Conservation (phyloP, 2,113 vertebrate species). For the Protobothrops mucrosquamatus region DNA sequence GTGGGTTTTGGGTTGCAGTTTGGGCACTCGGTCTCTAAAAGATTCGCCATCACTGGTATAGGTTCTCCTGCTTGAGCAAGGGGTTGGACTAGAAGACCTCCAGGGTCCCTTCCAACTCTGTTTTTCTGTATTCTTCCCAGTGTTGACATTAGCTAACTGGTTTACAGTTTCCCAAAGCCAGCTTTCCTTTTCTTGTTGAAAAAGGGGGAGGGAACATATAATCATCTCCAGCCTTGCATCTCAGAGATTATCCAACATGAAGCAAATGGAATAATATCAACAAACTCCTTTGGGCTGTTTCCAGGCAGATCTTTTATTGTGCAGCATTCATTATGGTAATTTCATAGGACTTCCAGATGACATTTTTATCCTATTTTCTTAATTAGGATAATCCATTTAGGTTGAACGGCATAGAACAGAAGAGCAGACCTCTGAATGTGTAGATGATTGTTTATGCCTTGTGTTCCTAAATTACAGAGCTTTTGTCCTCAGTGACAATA, state of each 20-base stretch:
- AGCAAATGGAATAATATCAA: not conserved
- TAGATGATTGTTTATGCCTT: not conserved
- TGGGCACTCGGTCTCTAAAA: too few species aligned
- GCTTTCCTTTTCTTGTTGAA: not conserved
- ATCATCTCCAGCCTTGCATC: not conserved
- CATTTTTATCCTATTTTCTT: not conserved
- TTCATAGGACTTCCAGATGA: not conserved
- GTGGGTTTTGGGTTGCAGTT: too few species aligned
- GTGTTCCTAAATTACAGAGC: not conserved
- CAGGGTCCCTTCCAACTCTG: not conserved
- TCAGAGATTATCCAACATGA: not conserved
- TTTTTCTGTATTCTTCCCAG: not conserved
- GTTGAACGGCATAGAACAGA: not conserved
- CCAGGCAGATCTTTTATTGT: not conserved
- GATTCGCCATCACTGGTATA: too few species aligned
- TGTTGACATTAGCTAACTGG: not conserved
- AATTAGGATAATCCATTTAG: not conserved
- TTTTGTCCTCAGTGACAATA: not conserved
- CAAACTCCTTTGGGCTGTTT: not conserved
- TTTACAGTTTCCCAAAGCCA: not conserved
- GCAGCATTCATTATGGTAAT: not conserved
- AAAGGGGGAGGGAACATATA: not conserved
- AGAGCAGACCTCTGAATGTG: not conserved
- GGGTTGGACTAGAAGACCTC: not conserved
- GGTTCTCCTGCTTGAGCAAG: not conserved